Evolutionary conservation across 2,888 invertebrate genomes (phyloP), one percentile per base, ranked within the genome.

Genomic region (Melinaea menophilus): DNA sequence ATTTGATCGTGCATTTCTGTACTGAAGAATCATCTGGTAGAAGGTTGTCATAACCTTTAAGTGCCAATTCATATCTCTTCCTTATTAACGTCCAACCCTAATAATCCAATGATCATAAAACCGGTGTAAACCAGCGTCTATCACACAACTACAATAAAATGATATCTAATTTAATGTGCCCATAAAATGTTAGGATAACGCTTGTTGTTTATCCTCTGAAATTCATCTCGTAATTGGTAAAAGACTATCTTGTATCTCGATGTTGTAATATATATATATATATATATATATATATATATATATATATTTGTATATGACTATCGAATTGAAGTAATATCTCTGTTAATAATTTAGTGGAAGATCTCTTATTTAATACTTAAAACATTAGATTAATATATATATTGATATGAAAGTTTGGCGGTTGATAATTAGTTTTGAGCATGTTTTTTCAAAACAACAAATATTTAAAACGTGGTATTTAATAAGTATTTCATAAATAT

Each of bases 151-250:
- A 62, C 61, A 68, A 66, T 66, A 71, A 69, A 71, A 69, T 71
- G 59, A 69, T 70, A 69, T 68, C 67, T 66, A 65, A 67, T 67
- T 70, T 70, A 66, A 69, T 71, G 63, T 56, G 59, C 55, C 55
- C 66, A 64, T 71, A 68, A 71, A 70, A 71, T 66, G 64, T 69
- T 68, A 61, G 62, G 63, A 65, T 65, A 66, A 62, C 64, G 58
- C 61, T 66, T 66, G 62, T 70, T 67, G 69, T 70, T 67, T 64
- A 66, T 69, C 64, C 64, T 68, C 63, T 73, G 69, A 71, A 73
- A 63, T 64, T 56, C 46, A 11, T 58, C n/a, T 61, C 61, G 59
- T 69, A 69, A 67, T 65, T 67, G 64, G 63, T 65, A 31, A 31
- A 31, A 46, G 3, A 12, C n/a, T 46, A 12, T 5, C 9, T 31